These are phyloP conservation scores for Chelon auratus DNA, from an alignment of 2,797 vertebrate genomes.

Conservation along the genomic window DNA sequence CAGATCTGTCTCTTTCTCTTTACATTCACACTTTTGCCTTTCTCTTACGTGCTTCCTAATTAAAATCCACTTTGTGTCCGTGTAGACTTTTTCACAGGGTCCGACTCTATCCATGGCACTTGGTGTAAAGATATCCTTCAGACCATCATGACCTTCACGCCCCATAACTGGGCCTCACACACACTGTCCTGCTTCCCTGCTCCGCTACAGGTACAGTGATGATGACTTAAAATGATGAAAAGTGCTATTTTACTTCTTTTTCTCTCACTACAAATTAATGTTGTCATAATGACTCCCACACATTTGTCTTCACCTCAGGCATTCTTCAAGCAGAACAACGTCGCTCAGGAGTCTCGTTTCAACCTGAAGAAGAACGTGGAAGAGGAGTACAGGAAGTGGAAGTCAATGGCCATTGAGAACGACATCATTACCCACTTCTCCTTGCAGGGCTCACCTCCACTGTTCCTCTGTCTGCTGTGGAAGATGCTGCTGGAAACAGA, in stretches of 20 bases:
- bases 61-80: constrained; percentile 2
- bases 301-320: constrained; percentile 80
- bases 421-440: constrained; percentile 98
- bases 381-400: constrained; percentile 99
- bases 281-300: not conserved
- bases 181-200: constrained; percentile 98
- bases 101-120: constrained; percentile 98
- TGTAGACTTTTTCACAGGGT: constrained; percentile 97
- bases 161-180: constrained; percentile 99
- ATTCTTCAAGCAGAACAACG: constrained; percentile 99
- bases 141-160: constrained; percentile 98
- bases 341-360: constrained; percentile 98
- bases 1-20: rapidly evolving
- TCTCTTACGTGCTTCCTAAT: not conserved
- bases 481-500: constrained; percentile 99
- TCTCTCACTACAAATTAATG: not conserved
- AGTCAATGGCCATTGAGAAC: constrained; percentile 97
- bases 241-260: too few relatives aligned
- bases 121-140: constrained; percentile 99
- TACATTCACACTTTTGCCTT: not conserved
- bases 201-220: constrained; percentile 88
- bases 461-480: constrained; percentile 98
- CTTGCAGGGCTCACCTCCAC: constrained; percentile 92
- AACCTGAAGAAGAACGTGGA: constrained; percentile 99
- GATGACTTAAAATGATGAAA: too few relatives aligned